phyloP scores from a whole-genome alignment of 2,888 invertebrate genomes.

The Clanis bilineata region DNA sequence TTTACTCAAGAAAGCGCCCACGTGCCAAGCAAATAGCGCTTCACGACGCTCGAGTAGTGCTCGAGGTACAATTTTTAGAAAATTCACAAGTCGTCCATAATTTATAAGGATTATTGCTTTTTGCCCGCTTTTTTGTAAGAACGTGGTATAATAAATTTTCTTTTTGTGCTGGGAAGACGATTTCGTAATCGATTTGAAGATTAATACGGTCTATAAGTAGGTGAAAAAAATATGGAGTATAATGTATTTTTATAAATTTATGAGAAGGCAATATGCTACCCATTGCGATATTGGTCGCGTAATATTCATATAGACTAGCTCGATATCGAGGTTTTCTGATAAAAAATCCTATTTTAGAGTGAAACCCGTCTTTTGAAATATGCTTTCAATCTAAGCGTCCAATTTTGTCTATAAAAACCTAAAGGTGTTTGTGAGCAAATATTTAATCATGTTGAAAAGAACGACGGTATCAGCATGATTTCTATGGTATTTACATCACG shows the following conservation, averaged over 20 bases:
- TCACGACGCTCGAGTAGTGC: too few species aligned
- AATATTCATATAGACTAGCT: too few species aligned
- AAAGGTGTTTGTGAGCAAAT: too few species aligned
- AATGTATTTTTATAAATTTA: background rate
- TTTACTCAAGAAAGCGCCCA: background rate
- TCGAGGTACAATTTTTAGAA: background rate
- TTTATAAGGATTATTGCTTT: conserved; percentile 4
- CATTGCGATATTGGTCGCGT: background rate
- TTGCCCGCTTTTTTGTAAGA: background rate
- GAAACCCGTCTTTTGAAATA: too few species aligned
- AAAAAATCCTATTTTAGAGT: too few species aligned
- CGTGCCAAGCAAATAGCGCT: background rate
- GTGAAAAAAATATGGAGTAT: background rate
- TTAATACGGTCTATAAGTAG: background rate
- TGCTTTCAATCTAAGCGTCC: too few species aligned
- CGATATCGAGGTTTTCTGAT: too few species aligned
- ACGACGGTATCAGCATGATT: too few species aligned
- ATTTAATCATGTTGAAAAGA: too few species aligned
- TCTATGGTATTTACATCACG: too few species aligned
- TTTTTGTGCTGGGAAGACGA: background rate
- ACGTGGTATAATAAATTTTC: background rate
- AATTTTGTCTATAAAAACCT: too few species aligned
- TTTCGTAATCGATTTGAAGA: background rate
- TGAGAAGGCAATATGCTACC: background rate
- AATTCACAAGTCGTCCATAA: background rate